Conservation (phyloP, 2,113 vertebrate species). For the Archilochus colubris region DNA sequence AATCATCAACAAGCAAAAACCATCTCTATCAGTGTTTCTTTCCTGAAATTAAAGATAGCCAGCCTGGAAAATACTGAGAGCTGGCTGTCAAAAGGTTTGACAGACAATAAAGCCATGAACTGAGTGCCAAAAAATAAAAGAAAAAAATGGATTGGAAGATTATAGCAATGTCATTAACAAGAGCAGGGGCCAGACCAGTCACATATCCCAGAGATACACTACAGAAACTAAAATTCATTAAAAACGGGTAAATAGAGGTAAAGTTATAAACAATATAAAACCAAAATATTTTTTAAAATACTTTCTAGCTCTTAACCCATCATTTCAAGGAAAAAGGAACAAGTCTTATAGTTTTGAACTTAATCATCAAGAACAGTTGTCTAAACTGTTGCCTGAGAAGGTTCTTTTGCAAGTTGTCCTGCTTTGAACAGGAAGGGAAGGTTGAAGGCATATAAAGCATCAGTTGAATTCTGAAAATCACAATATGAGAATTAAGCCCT, state of each 20-base stretch:
- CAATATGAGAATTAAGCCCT: background rate
- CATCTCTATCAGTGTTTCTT: background rate
- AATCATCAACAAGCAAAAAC: background rate
- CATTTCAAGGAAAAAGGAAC: background rate
- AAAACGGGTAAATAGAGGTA: background rate
- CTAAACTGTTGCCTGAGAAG: accelerated
- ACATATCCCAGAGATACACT: background rate
- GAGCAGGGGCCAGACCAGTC: background rate
- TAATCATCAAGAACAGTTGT: background rate
- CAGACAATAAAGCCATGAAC: background rate
- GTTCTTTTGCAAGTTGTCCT: background rate
- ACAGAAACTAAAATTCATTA: background rate
- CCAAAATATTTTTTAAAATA: background rate
- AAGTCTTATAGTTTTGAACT: background rate
- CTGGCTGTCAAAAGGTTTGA: background rate
- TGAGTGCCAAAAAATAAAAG: background rate
- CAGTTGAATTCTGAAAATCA: background rate
- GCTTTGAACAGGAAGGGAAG: background rate
- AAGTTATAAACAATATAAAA: background rate
- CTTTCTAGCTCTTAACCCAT: background rate
- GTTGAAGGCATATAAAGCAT: background rate
- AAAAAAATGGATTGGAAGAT: background rate
- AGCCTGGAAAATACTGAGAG: background rate
- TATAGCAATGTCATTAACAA: background rate
- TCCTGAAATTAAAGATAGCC: background rate